phyloP scores from a whole-genome alignment of 2,113 vertebrate species.

The Macrotis lagotis region DNA sequence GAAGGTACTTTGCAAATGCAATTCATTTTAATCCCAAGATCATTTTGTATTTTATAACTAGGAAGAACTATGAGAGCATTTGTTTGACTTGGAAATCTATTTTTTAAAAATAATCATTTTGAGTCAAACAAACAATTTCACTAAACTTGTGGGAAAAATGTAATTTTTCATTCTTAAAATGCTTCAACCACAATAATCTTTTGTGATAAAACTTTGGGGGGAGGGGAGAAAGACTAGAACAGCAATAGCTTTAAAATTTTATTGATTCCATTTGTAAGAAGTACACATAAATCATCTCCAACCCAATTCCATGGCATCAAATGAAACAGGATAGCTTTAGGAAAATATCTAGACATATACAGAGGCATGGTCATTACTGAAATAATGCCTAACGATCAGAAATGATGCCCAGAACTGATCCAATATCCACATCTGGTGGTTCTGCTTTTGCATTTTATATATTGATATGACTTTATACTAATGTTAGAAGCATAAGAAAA shows the following conservation, averaged over 20 bases:
- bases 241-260: neutral
- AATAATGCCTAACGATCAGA: neutral
- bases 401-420: neutral
- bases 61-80: neutral
- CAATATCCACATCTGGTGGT: neutral
- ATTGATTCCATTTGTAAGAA: neutral
- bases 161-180: neutral
- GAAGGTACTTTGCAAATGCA: neutral
- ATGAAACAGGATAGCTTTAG: neutral
- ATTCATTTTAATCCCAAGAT: neutral
- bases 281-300: neutral
- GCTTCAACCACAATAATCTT: neutral
- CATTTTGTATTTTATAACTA: neutral
- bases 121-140: neutral
- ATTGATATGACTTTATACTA: neutral
- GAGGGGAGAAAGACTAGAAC: neutral
- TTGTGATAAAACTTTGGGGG: neutral
- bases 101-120: neutral
- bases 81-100: neutral
- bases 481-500: neutral
- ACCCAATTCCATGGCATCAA: neutral
- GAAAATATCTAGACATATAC: neutral
- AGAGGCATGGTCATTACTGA: neutral
- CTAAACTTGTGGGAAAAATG: neutral
- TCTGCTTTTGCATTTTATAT: neutral